phyloP scores from a whole-genome alignment of 2,888 invertebrate species.

The Aricia artaxerxes region DNA sequence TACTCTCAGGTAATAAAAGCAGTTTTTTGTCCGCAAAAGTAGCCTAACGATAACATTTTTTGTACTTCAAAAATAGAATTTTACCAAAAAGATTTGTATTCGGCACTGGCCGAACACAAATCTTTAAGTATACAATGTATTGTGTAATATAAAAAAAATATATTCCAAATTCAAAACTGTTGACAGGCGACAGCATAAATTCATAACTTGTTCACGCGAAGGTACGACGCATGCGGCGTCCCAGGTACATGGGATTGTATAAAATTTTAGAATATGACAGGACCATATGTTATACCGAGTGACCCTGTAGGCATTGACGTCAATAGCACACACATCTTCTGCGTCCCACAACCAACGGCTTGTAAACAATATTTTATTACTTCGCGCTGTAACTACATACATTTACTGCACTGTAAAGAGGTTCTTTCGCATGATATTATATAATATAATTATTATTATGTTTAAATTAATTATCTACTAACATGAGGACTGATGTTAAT shows the following conservation, averaged over 20 bases:
- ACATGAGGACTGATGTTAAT: too few relatives aligned
- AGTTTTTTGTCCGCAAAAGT: constrained; percentile 2
- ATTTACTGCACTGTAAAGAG: neutral
- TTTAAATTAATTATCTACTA: too few relatives aligned
- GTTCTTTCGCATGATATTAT: neutral
- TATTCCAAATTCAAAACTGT: constrained; percentile 15
- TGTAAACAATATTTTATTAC: constrained; percentile 7
- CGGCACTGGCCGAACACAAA: neutral
- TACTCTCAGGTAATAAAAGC: neutral
- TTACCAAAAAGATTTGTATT: neutral
- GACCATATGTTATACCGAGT: constrained; percentile 29
- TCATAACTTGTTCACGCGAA: neutral
- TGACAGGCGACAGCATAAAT: neutral
- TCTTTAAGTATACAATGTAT: neutral
- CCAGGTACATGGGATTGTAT: constrained; percentile 22
- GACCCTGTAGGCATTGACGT: constrained; percentile 56
- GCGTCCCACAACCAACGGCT: constrained; percentile 34
- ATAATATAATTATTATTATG: too few relatives aligned
- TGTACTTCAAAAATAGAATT: neutral
- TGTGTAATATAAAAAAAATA: neutral
- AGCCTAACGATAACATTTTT: neutral
- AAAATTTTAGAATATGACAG: constrained; percentile 31
- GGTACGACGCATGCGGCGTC: neutral
- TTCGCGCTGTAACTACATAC: neutral
- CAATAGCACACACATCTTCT: constrained; percentile 50